Evolutionary conservation across 2,888 invertebrate species (phyloP).

Genomic region (Exocentrus adspersus): DNA sequence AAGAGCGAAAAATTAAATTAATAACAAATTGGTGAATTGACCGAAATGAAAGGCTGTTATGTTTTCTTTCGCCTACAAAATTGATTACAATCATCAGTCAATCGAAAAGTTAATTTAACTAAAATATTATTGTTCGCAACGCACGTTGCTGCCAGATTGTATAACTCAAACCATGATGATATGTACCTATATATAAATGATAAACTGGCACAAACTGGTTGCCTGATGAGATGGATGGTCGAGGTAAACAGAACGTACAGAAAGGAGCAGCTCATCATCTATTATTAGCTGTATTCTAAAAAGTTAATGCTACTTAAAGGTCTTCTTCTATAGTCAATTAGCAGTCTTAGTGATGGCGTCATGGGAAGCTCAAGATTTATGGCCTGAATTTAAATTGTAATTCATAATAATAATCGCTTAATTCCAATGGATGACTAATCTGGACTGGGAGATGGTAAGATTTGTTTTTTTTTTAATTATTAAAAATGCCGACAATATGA

Average conservation of each 20-base stretch:
- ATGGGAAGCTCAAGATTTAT: neutral
- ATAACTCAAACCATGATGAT: too few species aligned
- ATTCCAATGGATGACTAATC: neutral
- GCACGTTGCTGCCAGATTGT: too few species aligned
- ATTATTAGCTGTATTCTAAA: neutral
- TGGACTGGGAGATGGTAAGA: too few species aligned
- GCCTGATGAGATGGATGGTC: too few species aligned
- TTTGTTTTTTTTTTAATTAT: too few species aligned
- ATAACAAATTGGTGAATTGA: neutral
- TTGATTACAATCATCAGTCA: too few species aligned
- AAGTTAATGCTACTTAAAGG: constrained; percentile 1
- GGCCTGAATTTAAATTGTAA: neutral
- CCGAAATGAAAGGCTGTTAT: neutral
- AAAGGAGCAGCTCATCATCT: neutral
- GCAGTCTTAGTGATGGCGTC: neutral
- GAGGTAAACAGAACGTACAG: neutral
- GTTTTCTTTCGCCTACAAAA: neutral
- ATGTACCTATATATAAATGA: too few species aligned
- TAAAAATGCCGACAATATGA: too few species aligned
- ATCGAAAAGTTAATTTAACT: too few species aligned
- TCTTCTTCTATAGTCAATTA: neutral
- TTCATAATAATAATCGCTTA: neutral
- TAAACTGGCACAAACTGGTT: too few species aligned
- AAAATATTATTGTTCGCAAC: too few species aligned
- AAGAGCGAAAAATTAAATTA: constrained; percentile 3